These are phyloP conservation scores for Baronia brevicornis DNA, from an alignment of 2,888 invertebrate genomes.

Conservation along the genomic window DNA sequence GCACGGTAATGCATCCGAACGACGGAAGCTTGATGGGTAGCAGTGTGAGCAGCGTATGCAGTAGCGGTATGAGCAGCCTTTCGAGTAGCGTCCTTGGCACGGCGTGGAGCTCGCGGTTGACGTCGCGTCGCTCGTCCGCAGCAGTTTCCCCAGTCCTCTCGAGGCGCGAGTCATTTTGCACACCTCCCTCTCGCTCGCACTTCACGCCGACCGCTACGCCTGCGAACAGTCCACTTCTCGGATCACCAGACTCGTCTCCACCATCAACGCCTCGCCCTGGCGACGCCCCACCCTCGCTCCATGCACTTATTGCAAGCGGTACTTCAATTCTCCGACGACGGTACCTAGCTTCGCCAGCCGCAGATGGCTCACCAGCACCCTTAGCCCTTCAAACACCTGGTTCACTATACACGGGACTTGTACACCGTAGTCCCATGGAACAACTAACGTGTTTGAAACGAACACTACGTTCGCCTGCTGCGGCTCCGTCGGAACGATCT, in stretches of 20 bases:
- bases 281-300: conserved; percentile 64
- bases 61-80: conserved; percentile 75
- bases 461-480: conserved; percentile 58
- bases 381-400: conserved; percentile 76
- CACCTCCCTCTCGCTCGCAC: conserved; percentile 79
- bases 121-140: conserved; percentile 74
- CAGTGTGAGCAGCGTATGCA: conserved; percentile 77
- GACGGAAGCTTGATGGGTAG: conserved; percentile 85
- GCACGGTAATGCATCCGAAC: conserved; percentile 92
- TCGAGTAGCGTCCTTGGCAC: conserved; percentile 64
- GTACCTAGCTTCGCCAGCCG: conserved; percentile 74
- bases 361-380: conserved; percentile 77
- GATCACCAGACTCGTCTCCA: conserved; percentile 74
- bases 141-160: conserved; percentile 76
- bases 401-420: conserved; percentile 77
- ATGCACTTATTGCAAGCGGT: conserved; percentile 70
- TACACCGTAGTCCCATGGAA: conserved; percentile 85
- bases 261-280: conserved; percentile 80
- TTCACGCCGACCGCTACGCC: conserved; percentile 91
- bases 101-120: conserved; percentile 79
- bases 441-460: conserved; percentile 84
- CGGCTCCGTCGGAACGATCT: conserved; percentile 38
- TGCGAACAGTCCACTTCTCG: conserved; percentile 86
- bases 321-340: conserved; percentile 64
- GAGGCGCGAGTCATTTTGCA: conserved; percentile 86